phyloP scores from a whole-genome alignment of 2,113 vertebrate genomes.

The Oreochromis aureus region DNA sequence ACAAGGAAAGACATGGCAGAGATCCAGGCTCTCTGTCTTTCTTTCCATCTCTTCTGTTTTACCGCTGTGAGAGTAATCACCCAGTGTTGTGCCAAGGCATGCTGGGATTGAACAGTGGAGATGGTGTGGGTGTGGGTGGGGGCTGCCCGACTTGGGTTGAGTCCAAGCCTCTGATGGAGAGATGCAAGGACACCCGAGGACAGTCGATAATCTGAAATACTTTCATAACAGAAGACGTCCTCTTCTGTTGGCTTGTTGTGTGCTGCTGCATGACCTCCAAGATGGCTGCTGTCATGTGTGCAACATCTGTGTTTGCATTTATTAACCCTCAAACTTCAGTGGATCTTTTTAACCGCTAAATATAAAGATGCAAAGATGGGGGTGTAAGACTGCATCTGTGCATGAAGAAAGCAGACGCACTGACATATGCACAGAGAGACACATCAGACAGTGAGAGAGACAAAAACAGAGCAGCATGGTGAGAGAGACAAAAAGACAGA shows the following conservation, averaged over 20 bases:
- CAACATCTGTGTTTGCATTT: background rate
- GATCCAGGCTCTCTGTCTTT: constrained; percentile 27
- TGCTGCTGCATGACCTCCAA: background rate
- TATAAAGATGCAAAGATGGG: background rate
- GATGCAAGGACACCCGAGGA: background rate
- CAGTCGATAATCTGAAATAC: background rate
- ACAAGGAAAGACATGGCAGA: constrained; percentile 14
- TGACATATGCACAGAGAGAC: background rate
- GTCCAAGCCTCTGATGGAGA: background rate
- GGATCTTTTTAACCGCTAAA: background rate
- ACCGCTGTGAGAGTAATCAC: background rate
- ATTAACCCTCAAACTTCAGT: background rate
- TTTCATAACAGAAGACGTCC: background rate
- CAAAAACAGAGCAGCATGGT: background rate
- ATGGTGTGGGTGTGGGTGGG: background rate
- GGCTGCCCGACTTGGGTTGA: constrained; percentile 8
- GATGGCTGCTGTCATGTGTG: background rate
- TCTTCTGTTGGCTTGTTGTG: background rate
- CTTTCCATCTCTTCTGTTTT: background rate
- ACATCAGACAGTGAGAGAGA: background rate
- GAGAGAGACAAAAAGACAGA: background rate
- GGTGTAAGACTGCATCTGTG: background rate
- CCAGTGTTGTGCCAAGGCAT: constrained; percentile 21
- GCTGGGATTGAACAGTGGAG: constrained; percentile 19
- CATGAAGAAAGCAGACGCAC: background rate